These are phyloP conservation scores for Crypturellus tataupa DNA, from an alignment of 2,797 vertebrate species.

Conservation along the genomic window DNA sequence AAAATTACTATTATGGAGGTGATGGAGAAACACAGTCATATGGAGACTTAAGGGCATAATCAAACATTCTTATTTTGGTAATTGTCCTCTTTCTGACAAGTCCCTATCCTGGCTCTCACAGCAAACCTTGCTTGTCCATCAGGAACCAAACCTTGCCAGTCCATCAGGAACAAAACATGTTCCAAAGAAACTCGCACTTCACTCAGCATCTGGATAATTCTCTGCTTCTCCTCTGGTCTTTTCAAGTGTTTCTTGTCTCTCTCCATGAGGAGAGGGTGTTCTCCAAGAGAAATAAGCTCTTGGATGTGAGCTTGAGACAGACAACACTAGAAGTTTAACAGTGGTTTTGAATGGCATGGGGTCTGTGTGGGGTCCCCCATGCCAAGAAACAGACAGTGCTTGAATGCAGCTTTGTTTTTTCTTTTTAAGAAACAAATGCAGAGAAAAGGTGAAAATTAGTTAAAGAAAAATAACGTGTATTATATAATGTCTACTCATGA, in stretches of 20 bases:
- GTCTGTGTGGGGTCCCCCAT: background rate
- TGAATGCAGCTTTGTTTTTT: background rate
- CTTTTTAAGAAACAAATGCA: background rate
- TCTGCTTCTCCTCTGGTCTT: slow-evolving; percentile 7
- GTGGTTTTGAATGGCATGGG: slow-evolving; percentile 19
- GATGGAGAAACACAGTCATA: background rate
- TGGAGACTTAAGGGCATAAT: slow-evolving; percentile 15
- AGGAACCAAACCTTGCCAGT: background rate
- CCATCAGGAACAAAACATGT: background rate
- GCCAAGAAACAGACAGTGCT: slow-evolving; percentile 1
- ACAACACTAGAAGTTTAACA: slow-evolving; percentile 43
- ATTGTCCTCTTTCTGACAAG: background rate
- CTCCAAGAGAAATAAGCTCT: slow-evolving; percentile 37
- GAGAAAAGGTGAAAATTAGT: background rate
- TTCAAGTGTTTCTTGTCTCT: background rate
- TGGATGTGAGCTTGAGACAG: slow-evolving; percentile 38
- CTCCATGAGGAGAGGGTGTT: background rate
- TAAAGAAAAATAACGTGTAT: background rate
- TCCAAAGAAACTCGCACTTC: slow-evolving; percentile 15
- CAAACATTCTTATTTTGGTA: background rate
- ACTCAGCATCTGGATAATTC: slow-evolving; percentile 25
- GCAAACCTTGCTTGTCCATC: background rate
- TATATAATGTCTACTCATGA: background rate
- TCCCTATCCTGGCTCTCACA: background rate
- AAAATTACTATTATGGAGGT: background rate